Base-by-base conservation (phyloP, 1,140 invertebrate genomes). In the Zaprionus lachaisei region DNA sequence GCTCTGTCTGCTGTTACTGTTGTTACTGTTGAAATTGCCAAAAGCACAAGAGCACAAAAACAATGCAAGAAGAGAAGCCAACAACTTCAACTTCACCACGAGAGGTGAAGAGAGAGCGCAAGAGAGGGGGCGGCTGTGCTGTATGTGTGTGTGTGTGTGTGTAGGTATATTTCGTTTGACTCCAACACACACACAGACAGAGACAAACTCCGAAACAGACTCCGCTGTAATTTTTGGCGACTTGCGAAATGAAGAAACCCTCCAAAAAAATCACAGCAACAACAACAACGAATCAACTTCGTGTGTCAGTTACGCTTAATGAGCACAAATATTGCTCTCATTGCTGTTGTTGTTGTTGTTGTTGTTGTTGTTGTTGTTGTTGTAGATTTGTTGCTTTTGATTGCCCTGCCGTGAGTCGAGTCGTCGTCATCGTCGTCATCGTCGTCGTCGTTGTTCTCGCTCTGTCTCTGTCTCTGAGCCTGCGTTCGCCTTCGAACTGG, bases 281-380 rank as follows among this genome's bases (percentile, higher is more conserved):
- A 37, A 47, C 22, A 65, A 26, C 22, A 72, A 66, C 22, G 51
- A 74, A 81, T 51, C 47, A 81, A 90, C 79, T 82, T 90, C 85
- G 84, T 89, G 85, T 89, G 85, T 89, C 85, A 89, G 85, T 89
- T 89, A 89, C 85, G 85, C 85, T 90, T 90, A 90, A 90, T 89
- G 85, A 89, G 85, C 85, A 89, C 85, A 90, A 81, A 89, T 84
- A 89, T 85, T 90, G 85, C 85, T 90, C 85, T 80, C 76, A 79
- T 89, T 89, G 85, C 63, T 89, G 73, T 69, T 74, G 80, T 70
- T 89, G 84, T 78, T 31, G 28, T 9, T 31, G 28, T 9, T 74
- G 80, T 70, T 89, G 84, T 78, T 31, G 28, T 9, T 31, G 28
- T 9, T 31, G 85, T 56, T 87, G 73, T 66, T 74, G 80, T 70